These are phyloP conservation scores for Zaprionus bogoriensis DNA, from an alignment of 2,888 invertebrate species.

Conservation along the genomic window DNA sequence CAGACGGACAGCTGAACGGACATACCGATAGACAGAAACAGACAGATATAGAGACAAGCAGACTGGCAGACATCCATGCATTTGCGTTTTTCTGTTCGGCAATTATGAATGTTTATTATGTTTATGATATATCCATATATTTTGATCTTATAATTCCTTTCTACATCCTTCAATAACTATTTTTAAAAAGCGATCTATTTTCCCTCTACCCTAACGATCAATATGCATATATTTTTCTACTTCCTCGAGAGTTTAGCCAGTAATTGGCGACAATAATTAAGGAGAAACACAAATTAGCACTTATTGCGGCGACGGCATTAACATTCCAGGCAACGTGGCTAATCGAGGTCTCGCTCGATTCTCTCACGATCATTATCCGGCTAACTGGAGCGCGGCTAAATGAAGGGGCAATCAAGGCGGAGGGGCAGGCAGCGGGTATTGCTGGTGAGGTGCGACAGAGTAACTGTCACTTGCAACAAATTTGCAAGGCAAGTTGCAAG, in stretches of 20 bases:
- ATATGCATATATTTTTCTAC: background rate
- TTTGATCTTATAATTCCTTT: too few species aligned
- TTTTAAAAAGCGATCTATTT: too few species aligned
- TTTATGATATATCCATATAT: too few species aligned
- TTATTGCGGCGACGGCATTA: conserved; percentile 47
- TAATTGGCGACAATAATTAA: conserved; percentile 56
- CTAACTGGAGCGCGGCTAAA: conserved; percentile 45
- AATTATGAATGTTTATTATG: too few species aligned
- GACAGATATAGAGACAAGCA: too few species aligned
- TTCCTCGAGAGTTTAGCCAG: background rate
- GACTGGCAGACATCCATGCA: too few species aligned
- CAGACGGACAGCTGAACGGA: too few species aligned
- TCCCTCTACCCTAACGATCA: background rate
- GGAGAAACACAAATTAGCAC: conserved; percentile 63
- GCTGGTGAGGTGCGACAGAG: conserved; percentile 35
- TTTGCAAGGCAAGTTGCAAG: conserved; percentile 37
- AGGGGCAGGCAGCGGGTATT: background rate
- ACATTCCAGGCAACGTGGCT: conserved; percentile 44
- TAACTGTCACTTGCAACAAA: conserved; percentile 71
- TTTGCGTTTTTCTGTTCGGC: too few species aligned
- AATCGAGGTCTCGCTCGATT: conserved; percentile 49
- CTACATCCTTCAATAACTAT: too few species aligned
- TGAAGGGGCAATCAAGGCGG: conserved; percentile 26
- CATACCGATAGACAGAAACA: too few species aligned
- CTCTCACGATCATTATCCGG: conserved; percentile 73